A percentile compares a stretch with the other conserved stretches of the same genome.
phyloP scores from a whole-genome alignment of 1,140 invertebrate genomes.

The Cotesia vestalis region DNA sequence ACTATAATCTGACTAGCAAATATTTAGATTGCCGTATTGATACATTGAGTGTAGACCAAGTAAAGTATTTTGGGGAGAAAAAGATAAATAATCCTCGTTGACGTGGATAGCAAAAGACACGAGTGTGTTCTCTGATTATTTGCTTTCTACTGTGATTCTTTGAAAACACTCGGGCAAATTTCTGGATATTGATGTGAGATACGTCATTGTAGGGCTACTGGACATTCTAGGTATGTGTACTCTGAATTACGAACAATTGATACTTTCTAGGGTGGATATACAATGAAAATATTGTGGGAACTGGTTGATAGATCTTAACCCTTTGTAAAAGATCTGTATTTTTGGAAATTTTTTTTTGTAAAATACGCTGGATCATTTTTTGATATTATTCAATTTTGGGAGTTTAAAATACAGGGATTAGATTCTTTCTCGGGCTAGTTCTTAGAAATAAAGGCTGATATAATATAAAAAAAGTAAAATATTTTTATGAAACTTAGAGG shows the following conservation, averaged over 20 bases:
- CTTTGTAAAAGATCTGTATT: constrained; percentile 18
- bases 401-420: too few species aligned
- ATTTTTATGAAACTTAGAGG: too few species aligned
- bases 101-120: constrained; percentile 2
- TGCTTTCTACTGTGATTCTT: constrained; percentile 41
- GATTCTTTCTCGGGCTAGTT: too few species aligned
- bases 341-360: background rate
- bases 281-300: constrained; percentile 28
- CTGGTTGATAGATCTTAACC: constrained; percentile 20
- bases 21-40: constrained; percentile 66
- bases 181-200: constrained; percentile 56
- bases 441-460: too few species aligned
- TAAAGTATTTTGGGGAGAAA: constrained; percentile 24
- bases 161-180: constrained; percentile 45
- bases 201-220: constrained; percentile 31
- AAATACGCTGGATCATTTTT: background rate
- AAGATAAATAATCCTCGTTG: constrained; percentile 27
- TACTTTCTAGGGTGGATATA: background rate
- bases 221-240: constrained; percentile 17
- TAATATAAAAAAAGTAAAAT: too few species aligned
- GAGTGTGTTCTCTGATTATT: constrained; percentile 46
- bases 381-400: background rate
- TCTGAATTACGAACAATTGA: background rate
- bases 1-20: constrained; percentile 63
- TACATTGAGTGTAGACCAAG: constrained; percentile 52